phyloP scores from a whole-genome alignment of 1,140 invertebrate genomes.

The Pseudomyrmex cubaensis region DNA sequence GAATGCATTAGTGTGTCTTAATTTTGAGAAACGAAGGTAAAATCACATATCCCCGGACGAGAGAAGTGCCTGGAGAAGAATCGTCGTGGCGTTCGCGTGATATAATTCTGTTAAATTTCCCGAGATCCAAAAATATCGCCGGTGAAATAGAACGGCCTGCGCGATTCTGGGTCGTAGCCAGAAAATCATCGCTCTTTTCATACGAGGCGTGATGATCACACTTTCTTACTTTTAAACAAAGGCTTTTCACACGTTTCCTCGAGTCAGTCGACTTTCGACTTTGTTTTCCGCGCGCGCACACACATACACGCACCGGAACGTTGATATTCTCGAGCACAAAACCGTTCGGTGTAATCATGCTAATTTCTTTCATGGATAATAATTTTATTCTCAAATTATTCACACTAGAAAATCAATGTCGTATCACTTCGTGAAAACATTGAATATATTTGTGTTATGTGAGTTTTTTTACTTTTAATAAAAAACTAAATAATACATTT shows the following conservation, averaged over 20 bases:
- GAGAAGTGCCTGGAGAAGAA: neutral
- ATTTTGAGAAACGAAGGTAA: constrained; percentile 41
- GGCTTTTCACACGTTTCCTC: neutral
- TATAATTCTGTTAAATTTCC: constrained; percentile 27
- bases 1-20: constrained; percentile 11
- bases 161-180: constrained; percentile 38
- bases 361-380: neutral
- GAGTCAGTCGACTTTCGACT: neutral
- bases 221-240: constrained; percentile 27
- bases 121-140: constrained; percentile 64
- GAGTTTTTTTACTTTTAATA: neutral
- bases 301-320: neutral
- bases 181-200: constrained; percentile 29
- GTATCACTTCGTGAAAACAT: neutral
- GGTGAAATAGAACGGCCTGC: constrained; percentile 35
- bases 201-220: constrained; percentile 16
- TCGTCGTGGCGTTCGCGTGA: constrained; percentile 5
- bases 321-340: neutral
- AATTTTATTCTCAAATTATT: neutral
- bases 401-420: neutral
- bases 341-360: no score
- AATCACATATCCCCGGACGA: constrained; percentile 12
- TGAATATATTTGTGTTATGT: constrained; percentile 4
- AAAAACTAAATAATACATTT: neutral
- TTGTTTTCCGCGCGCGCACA: neutral